Evolutionary conservation across 2,888 invertebrate species (phyloP).

Genomic region (Perithous albicinctus): DNA sequence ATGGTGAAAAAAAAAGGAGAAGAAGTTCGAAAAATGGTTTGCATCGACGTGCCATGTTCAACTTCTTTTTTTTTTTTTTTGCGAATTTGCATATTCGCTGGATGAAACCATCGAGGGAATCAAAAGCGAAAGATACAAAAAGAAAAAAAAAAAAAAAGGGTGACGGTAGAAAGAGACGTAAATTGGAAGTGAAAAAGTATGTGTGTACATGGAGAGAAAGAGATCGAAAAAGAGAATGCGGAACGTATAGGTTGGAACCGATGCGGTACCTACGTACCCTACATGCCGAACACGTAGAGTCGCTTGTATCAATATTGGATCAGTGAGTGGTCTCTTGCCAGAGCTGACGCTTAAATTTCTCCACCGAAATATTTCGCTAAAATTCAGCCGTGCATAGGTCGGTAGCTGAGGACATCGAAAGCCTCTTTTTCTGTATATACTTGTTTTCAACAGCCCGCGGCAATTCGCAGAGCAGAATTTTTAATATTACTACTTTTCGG

Average conservation of each 20-base stretch:
- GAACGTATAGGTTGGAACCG: constrained; percentile 15
- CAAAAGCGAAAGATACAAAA: constrained; percentile 34
- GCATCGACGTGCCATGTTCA: constrained; percentile 8
- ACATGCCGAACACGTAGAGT: constrained; percentile 50
- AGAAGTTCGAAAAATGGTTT: constrained; percentile 7
- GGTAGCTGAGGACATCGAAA: background rate
- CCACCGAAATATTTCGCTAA: constrained; percentile 56
- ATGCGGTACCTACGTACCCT: constrained; percentile 29
- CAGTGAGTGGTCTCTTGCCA: constrained; percentile 50
- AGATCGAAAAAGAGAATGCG: constrained; percentile 6
- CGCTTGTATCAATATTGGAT: constrained; percentile 63
- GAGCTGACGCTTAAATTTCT: constrained; percentile 53
- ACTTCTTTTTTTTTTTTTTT: constrained; percentile 12
- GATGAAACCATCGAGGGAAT: constrained; percentile 23
- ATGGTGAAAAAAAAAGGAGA: background rate
- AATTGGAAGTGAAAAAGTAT: constrained; percentile 24
- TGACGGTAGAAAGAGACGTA: constrained; percentile 12
- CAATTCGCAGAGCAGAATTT: background rate
- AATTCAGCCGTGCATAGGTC: constrained; percentile 43
- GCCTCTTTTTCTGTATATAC: background rate
- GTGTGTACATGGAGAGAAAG: background rate
- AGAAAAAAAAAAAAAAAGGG: too few relatives aligned
- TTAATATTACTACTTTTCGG: constrained; percentile 12
- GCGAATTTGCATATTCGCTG: constrained; percentile 38
- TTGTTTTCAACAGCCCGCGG: background rate